Conservation (phyloP, 2,113 vertebrate species). For the Melanerpes formicivorus region DNA sequence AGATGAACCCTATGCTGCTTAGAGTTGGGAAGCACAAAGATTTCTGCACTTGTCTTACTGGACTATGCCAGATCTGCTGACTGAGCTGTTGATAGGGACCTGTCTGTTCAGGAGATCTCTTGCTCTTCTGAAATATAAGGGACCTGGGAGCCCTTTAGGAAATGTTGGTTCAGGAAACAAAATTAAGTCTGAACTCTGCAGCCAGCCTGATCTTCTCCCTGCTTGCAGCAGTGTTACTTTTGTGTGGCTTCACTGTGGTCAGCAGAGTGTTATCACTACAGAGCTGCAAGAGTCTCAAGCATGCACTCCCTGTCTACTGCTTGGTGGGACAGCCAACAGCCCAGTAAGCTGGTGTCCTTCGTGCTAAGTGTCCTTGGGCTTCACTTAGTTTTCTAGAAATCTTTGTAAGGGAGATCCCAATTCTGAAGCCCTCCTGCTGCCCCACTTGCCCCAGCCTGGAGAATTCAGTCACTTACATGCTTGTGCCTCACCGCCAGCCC, state of each 20-base stretch:
- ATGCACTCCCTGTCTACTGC: neutral
- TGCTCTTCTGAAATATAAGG: neutral
- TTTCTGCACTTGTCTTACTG: neutral
- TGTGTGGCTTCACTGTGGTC: neutral
- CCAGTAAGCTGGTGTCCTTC: neutral
- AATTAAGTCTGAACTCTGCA: neutral
- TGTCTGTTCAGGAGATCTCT: neutral
- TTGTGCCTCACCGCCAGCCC: neutral
- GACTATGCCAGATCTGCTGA: neutral
- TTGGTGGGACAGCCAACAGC: neutral
- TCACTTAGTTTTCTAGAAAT: neutral
- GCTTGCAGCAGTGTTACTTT: neutral
- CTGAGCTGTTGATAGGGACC: neutral
- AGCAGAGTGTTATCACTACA: neutral
- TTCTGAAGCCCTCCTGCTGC: neutral
- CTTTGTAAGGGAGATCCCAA: neutral
- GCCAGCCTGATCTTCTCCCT: neutral
- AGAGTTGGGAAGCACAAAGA: neutral
- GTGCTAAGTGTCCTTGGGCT: neutral
- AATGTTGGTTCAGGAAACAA: neutral
- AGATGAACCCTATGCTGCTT: neutral
- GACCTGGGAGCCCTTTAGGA: neutral
- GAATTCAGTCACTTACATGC: rapidly evolving
- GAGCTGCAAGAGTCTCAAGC: neutral
- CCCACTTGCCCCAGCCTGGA: neutral